Evolutionary conservation across 2,888 invertebrate genomes (phyloP), one percentile per base, ranked within the genome.

Genomic region (Gandaritis pyraliata): DNA sequence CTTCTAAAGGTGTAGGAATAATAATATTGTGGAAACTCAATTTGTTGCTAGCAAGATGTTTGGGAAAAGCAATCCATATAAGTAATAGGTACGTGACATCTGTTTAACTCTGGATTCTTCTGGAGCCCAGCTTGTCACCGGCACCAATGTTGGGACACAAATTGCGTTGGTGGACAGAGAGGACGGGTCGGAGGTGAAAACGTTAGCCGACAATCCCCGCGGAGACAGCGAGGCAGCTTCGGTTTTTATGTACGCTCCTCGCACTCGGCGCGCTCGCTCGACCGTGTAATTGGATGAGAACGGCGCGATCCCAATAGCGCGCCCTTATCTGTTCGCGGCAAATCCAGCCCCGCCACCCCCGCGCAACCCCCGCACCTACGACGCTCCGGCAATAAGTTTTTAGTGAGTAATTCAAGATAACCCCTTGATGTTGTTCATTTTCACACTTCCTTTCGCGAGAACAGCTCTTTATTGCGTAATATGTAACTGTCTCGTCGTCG

Each of bases 281-380:
- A 90, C 92, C 93, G 93, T 93, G 92, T 91, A 90, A 90, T 91
- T 90, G 90, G 92, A 92, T 90, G 91, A 91, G 92, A 92, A 90
- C 87, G 90, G 84, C 88, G 90, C 89, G 89, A 89, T 90, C 90
- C 92, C 91, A 89, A 90, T 90, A 91, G 88, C 89, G 87, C 82
- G 87, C 89, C 90, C 91, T 92, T 92, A 91, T 92, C 91, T 91
- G 90, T 90, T 92, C 91, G 88, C 91, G 89, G 88, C 85, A 87
- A 88, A 88, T 87, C 87, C 88, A 73, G 82, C 81, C 77, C 83
- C 82, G 72, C 77, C 72, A 71, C 63, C 76, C 77, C 72, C 75
- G 73, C 72, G 66, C 69, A 65, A 74, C 68, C 80, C 82, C 74
- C 76, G 68, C 64, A 70, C 72, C 76, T 74, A 73, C 75, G 71